These are phyloP conservation scores for Monopterus albus DNA, from an alignment of 2,113 vertebrate species.

Conservation along the genomic window DNA sequence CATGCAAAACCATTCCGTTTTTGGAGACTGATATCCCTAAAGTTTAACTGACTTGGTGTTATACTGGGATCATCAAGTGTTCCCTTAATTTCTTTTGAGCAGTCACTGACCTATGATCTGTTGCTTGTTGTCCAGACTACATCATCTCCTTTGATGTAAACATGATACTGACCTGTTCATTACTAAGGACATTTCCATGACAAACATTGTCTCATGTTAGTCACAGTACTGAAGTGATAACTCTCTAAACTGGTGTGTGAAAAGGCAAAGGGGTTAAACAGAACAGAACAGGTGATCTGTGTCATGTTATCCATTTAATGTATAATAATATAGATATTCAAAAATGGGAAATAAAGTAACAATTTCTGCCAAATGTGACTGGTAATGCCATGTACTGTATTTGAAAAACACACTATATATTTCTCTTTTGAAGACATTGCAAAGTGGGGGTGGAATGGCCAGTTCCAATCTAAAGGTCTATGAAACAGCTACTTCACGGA, in stretches of 20 bases:
- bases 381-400: conserved; percentile 9
- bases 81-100: no score
- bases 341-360: conserved; percentile 16
- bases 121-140: conserved; percentile 2
- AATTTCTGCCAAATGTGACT: conserved; percentile 13
- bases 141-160: conserved; percentile 6
- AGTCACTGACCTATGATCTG: conserved; percentile 19
- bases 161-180: neutral
- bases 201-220: neutral
- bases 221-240: conserved; percentile 8
- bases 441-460: neutral
- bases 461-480: conserved; percentile 13
- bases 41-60: no score
- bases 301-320: conserved; percentile 7
- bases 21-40: no score
- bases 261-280: conserved; percentile 56
- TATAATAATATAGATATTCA: conserved; percentile 10
- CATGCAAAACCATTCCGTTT: no score
- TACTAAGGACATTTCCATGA: neutral
- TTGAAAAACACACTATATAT: conserved; percentile 16
- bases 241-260: conserved; percentile 35
- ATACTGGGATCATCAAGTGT: no score
- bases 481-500: neutral
- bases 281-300: conserved; percentile 5
- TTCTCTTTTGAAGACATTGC: conserved; percentile 8